phyloP scores from a whole-genome alignment of 2,113 vertebrate genomes.

The Grammomys dolichurus region DNA sequence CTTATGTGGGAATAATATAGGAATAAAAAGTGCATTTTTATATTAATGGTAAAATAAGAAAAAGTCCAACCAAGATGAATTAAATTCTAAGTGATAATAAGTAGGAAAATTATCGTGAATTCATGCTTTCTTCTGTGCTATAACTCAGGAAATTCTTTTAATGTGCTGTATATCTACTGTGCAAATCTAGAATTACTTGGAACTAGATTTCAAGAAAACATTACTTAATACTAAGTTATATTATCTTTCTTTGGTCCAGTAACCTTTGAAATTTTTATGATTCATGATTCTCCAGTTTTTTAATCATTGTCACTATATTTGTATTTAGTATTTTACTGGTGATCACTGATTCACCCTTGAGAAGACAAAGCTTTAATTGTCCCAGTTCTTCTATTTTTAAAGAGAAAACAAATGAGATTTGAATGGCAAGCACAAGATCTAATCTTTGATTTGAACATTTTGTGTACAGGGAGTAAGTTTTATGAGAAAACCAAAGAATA shows the following conservation, averaged over 20 bases:
- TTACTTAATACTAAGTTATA: background rate
- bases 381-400: background rate
- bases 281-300: background rate
- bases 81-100: background rate
- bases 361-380: background rate
- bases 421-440: background rate
- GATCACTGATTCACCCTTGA: background rate
- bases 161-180: fast-evolving
- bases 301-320: background rate
- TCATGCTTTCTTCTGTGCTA: background rate
- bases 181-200: background rate
- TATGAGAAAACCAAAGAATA: background rate
- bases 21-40: conserved; percentile 16
- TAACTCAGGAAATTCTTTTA: background rate
- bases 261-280: background rate
- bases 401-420: background rate
- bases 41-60: conserved; percentile 28
- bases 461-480: background rate
- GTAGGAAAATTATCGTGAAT: background rate
- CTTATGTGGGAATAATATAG: background rate
- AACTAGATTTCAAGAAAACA: background rate
- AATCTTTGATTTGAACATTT: background rate
- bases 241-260: background rate
- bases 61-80: background rate
- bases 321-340: background rate